Percentiles rank a stretch among this genome's conserved stretches.
Evolutionary conservation across 2,888 invertebrate species (phyloP).

Genomic region (Hetaerina titia): DNA sequence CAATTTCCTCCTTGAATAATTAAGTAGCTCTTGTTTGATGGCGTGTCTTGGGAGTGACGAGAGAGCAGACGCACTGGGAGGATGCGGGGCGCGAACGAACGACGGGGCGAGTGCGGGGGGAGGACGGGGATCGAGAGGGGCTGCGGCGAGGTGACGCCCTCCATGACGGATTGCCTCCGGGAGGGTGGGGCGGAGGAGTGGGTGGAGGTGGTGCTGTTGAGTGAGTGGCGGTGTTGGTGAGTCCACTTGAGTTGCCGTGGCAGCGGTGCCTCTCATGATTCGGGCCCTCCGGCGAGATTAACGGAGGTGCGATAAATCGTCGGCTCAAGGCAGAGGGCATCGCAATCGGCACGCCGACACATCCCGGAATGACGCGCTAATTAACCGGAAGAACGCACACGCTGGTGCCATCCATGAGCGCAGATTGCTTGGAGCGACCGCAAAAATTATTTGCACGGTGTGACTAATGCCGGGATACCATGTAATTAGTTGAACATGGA

Average conservation of each 20-base stretch:
- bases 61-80: neutral
- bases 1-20: constrained; percentile 30
- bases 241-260: neutral
- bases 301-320: neutral
- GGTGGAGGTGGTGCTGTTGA: no score
- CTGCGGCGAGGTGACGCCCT: neutral
- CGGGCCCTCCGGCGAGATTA: neutral
- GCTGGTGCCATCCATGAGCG: neutral
- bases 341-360: neutral
- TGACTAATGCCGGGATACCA: no score
- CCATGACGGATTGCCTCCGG: no score
- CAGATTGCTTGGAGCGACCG: no score
- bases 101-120: neutral
- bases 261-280: neutral
- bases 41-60: neutral
- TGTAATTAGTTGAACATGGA: no score
- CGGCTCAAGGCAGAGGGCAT: neutral
- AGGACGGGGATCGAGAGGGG: neutral
- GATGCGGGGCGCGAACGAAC: neutral
- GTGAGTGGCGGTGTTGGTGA: no score
- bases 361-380: neutral
- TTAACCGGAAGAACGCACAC: neutral
- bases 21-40: constrained; percentile 27
- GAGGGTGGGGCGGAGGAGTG: no score
- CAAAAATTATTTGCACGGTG: no score